Base-by-base conservation (phyloP, 2,888 invertebrate species). In the Salpingus planirostris region DNA sequence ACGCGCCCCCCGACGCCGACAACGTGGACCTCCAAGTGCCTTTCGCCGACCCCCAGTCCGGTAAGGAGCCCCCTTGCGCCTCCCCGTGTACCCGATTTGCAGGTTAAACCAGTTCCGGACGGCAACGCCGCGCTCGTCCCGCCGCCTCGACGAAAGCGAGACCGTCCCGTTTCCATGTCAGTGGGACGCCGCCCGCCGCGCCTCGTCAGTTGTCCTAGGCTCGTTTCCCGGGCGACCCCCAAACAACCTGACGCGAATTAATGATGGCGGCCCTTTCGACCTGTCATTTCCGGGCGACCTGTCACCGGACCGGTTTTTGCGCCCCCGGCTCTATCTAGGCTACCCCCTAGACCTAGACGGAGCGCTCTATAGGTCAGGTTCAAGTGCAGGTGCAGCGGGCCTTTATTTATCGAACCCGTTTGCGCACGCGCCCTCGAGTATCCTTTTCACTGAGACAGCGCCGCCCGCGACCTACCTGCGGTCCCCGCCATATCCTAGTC, bases 1-100 rank as follows among this genome's bases (percentile, higher is more conserved):
- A 65, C 57, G 70, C 49, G 57, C 66, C 47, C 67, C 70, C 55
- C 40, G 74, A 75, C 54, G 62, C 69, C 57, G 69, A 73, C 47
- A 69, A 71, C 52, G 66, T 72, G 60, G 76, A 76, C 50, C 55
- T 76, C 55, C 74, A 75, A 67, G 72, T 76, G 62, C 69, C 74
- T 49, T 77, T 72, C 65, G 71, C 74, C 46, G 69, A n/a, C n/a
- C n/a, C n/a, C n/a, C n/a, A n/a, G n/a, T n/a, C 73, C 65, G 76
- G 76, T 76, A 73, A 64, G 68, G 29, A 15, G 13, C n/a, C 66
- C 59, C 50, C 10, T 11, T 11, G 22, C 8, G 13, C 11, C 13
- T 13, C 22, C 14, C n/a, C 15, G 12, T 10, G 8, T 15, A 5
- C 41, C 24, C 30, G 27, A 49, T 50, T 50, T 55, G 42, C 51